These are phyloP conservation scores for Merops nubicus DNA, from an alignment of 2,113 vertebrate genomes.

Conservation along the genomic window DNA sequence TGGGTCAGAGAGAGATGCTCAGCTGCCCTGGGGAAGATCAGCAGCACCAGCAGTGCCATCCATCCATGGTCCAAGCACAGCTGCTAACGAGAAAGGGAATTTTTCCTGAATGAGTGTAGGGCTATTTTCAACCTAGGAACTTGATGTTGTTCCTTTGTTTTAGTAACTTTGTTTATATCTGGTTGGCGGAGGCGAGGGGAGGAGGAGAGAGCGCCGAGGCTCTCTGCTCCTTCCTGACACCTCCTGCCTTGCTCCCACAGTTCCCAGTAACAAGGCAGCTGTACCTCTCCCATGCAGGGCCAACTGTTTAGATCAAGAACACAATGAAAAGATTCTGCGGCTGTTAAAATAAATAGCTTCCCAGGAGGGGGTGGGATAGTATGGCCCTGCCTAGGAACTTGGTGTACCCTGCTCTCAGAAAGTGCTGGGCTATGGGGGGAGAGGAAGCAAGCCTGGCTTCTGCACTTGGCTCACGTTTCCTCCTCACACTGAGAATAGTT, in stretches of 20 bases:
- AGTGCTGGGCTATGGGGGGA: background rate
- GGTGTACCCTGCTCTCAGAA: constrained; percentile 39
- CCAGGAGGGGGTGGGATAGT: constrained; percentile 22
- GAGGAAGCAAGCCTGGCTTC: constrained; percentile 55
- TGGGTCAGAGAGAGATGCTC: background rate
- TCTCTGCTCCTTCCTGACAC: constrained; percentile 17
- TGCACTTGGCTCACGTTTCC: constrained; percentile 39
- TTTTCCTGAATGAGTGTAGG: constrained; percentile 35
- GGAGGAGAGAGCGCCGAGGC: background rate
- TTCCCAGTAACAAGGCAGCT: constrained; percentile 6
- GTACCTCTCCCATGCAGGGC: background rate
- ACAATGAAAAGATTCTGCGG: constrained; percentile 39
- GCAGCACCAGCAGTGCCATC: background rate
- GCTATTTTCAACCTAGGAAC: constrained; percentile 61
- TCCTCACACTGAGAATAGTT: constrained; percentile 58
- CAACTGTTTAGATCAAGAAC: constrained; percentile 37
- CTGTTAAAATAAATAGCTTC: constrained; percentile 62
- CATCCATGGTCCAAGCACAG: accelerated
- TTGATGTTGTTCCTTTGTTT: constrained; percentile 60
- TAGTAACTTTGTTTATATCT: constrained; percentile 56
- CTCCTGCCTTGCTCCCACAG: background rate
- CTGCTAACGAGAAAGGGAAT: background rate
- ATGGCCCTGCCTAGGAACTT: constrained; percentile 2
- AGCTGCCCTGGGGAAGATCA: background rate
- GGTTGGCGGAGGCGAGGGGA: background rate